A percentile compares a stretch with the other conserved stretches of the same genome.
These are phyloP conservation scores for Euphonia xanthogaster DNA, from an alignment of 2,797 vertebrate species.

Conservation along the genomic window DNA sequence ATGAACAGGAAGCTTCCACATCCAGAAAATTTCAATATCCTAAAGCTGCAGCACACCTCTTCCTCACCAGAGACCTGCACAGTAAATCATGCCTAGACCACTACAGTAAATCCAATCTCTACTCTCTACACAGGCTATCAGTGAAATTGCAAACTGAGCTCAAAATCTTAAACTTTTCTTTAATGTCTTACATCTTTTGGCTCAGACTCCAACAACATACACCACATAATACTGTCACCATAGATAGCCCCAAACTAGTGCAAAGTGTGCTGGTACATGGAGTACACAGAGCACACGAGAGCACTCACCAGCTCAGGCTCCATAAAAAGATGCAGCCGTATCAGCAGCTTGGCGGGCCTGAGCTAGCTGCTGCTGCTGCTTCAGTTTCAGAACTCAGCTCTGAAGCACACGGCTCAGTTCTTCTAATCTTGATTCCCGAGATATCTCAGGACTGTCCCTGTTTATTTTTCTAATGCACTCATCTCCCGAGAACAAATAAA, in stretches of 20 bases:
- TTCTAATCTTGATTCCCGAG: background rate
- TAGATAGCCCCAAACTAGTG: background rate
- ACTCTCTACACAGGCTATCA: background rate
- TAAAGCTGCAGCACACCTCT: background rate
- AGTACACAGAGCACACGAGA: background rate
- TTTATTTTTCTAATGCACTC: background rate
- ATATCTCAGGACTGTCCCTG: rapidly evolving
- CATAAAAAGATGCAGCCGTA: background rate
- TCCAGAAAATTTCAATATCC: background rate
- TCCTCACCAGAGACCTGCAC: background rate
- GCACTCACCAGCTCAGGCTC: background rate
- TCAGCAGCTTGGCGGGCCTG: background rate
- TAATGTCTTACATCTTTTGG: background rate
- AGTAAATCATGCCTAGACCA: background rate
- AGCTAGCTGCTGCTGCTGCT: background rate
- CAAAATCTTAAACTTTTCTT: background rate
- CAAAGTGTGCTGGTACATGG: background rate
- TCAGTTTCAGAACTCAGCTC: background rate
- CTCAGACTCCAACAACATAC: background rate
- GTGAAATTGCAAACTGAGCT: background rate
- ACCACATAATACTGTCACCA: background rate
- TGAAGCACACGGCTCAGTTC: background rate
- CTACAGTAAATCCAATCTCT: background rate
- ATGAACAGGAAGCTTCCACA: background rate
- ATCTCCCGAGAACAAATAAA: background rate